A percentile compares a stretch with the other conserved stretches of the same genome.
Conservation (phyloP, 2,797 vertebrate genomes). For the Catharus ustulatus region DNA sequence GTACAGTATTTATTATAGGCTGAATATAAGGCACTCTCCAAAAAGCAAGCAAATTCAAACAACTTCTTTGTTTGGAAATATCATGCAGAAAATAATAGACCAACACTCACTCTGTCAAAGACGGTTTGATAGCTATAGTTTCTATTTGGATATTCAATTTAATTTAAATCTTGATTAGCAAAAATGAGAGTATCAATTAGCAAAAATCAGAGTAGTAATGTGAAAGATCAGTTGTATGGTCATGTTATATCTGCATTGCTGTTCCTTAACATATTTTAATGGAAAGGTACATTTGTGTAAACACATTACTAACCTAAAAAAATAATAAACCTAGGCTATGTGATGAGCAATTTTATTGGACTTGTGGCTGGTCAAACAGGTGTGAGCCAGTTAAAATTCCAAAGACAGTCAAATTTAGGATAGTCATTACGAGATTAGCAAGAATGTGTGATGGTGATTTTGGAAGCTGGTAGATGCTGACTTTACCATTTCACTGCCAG, state of each 20-base stretch:
- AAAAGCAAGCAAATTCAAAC: not conserved
- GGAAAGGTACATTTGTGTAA: not conserved
- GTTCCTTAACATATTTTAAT: not conserved
- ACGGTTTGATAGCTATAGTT: not conserved
- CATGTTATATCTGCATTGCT: not conserved
- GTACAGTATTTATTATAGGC: not conserved
- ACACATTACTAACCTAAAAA: not conserved
- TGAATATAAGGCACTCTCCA: not conserved
- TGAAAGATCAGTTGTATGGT: not conserved
- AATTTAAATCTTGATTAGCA: not conserved
- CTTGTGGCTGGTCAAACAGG: not conserved
- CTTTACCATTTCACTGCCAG: not conserved
- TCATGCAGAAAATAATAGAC: not conserved
- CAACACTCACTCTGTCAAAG: not conserved
- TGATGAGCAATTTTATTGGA: not conserved
- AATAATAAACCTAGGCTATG: not conserved
- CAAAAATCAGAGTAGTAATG: not conserved
- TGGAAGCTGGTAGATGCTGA: not conserved
- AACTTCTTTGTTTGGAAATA: not conserved
- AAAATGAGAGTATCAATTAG: not conserved
- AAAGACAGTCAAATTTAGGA: not conserved
- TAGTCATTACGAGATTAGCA: not conserved
- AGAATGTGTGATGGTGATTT: not conserved
- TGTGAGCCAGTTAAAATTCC: not conserved
- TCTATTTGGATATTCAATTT: not conserved